Base-by-base conservation (phyloP, 1,140 invertebrate species). In the Ceratina calcarata region DNA sequence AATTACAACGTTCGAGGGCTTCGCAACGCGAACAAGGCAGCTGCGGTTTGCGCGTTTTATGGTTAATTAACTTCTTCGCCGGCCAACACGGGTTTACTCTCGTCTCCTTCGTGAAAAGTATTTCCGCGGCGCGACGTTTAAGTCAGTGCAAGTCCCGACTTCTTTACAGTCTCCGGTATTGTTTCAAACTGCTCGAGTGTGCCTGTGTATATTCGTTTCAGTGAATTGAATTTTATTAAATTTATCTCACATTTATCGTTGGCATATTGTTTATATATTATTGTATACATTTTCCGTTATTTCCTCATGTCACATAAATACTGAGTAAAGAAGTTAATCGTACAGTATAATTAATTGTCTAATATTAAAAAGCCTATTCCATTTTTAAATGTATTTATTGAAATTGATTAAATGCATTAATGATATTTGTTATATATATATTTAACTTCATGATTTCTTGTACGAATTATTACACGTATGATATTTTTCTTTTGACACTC, bases 31-130 rank as follows among this genome's bases (percentile, higher is more conserved):
- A 27, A 8, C 45, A 24, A 1, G 58, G n/a, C 24, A 71, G 70
- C 68, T 37, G 67, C 75, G 75, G 75, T 71, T 71, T 71, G 37
- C 49, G 57, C 75, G 67, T 78, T 71, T 78, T 62, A 78, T 70
- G 67, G 67, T 78, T 78, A 78, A 78, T 78, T 78, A 78, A 78
- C 67, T 78, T 71, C 75, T 70, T 62, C 67, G 22, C 2, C 13
- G 57, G 24, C 24, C 45, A 70, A 77, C 45, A 62, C n/a, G 57
- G 37, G 57, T 70, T 60, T 22, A 20, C 45, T 69, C 45, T 37
- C 32, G 75, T 53, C 24, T 32, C 58, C 49, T 78, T 62, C n/a
- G 67, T n/a, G 16, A 53, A 68, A 71, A 78, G 22, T 62, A 60
- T 62, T 61, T 69, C 16, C 66, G 22, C 10, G 24, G 27, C 20